phyloP scores from a whole-genome alignment of 2,888 invertebrate species.

The Anarsia innoxiella region DNA sequence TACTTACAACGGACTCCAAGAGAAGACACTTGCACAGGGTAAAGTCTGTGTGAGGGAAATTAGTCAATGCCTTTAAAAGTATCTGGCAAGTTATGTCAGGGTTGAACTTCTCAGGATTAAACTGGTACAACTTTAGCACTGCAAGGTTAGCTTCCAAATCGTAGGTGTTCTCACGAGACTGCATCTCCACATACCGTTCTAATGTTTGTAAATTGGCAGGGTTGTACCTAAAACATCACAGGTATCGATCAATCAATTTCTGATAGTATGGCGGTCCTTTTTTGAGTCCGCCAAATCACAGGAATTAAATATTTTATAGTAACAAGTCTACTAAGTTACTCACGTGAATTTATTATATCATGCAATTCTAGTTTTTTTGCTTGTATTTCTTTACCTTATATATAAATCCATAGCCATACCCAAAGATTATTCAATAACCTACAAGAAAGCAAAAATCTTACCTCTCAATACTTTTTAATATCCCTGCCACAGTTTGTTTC shows the following conservation, averaged over 20 bases:
- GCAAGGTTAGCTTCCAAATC: conserved; percentile 98
- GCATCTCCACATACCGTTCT: conserved; percentile 94
- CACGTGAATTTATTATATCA: no score
- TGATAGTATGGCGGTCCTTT: no score
- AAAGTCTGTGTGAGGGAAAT: conserved; percentile 98
- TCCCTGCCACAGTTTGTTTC: conserved; percentile 89
- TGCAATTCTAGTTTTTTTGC: no score
- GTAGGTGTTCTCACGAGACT: conserved; percentile 94
- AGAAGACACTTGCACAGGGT: conserved; percentile 97
- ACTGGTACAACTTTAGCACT: conserved; percentile 96
- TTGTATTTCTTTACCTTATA: no score
- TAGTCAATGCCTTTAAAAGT: conserved; percentile 95
- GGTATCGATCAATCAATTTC: no score
- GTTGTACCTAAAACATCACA: conserved; percentile 84
- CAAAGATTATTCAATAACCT: not conserved
- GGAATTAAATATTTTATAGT: not conserved
- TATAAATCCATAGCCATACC: no score
- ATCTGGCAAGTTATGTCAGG: conserved; percentile 91
- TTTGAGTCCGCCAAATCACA: no score
- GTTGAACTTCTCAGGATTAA: conserved; percentile 92
- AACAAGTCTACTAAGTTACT: no score
- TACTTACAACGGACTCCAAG: conserved; percentile 77
- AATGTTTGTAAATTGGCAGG: conserved; percentile 94
- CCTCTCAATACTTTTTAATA: conserved; percentile 95
- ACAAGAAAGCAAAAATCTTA: conserved; percentile 39